Conservation (phyloP, 2,113 vertebrate genomes). For the Ceratotherium simum region DNA sequence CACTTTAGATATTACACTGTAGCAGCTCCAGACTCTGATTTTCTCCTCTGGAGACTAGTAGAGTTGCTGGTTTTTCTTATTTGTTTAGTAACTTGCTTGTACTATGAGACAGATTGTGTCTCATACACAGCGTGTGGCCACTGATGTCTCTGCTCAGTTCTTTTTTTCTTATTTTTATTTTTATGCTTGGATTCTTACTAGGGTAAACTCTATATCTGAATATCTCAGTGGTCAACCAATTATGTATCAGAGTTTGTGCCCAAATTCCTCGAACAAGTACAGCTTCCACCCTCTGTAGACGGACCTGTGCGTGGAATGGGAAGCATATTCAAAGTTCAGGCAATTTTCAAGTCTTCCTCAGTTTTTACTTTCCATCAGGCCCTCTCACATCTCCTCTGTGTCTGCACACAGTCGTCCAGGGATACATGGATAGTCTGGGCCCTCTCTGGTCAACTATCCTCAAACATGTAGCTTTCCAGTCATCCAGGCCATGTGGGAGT, state of each 20-base stretch:
- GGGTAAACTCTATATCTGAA: background rate
- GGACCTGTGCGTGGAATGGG: background rate
- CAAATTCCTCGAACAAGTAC: background rate
- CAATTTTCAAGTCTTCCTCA: background rate
- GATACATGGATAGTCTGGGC: background rate
- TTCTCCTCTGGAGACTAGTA: background rate
- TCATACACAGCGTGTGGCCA: background rate
- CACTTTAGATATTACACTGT: background rate
- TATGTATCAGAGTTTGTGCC: background rate
- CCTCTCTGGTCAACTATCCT: background rate
- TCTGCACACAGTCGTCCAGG: background rate
- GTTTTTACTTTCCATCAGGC: background rate
- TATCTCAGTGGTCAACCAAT: background rate
- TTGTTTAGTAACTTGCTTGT: background rate
- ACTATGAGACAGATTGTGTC: background rate
- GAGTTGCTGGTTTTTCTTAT: background rate
- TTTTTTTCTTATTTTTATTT: background rate
- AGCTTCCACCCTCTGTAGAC: background rate
- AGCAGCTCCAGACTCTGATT: background rate
- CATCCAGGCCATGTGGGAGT: background rate
- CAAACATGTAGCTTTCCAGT: too few relatives aligned
- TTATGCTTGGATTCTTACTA: background rate
- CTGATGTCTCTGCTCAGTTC: background rate
- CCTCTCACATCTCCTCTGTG: background rate
- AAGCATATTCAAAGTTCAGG: background rate